phyloP scores from a whole-genome alignment of 1,140 invertebrate species.

The Mesaphorura yosii region DNA sequence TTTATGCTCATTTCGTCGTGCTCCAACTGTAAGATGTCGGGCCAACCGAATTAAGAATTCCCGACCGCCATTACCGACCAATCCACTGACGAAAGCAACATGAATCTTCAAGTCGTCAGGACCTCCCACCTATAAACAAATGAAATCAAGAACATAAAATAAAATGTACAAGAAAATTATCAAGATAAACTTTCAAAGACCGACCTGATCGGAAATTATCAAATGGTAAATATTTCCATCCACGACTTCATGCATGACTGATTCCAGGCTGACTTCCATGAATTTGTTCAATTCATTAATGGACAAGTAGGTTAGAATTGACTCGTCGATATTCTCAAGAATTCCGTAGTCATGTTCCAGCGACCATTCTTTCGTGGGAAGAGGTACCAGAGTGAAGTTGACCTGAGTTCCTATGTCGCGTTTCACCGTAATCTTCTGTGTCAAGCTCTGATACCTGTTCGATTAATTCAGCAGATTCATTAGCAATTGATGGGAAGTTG shows the following conservation, averaged over 20 bases:
- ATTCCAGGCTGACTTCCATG: conserved; percentile 44
- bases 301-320: conserved; percentile 52
- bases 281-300: conserved; percentile 51
- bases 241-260: conserved; percentile 14
- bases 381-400: conserved; percentile 67
- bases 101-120: conserved; percentile 68
- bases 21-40: conserved; percentile 62
- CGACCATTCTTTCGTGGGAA: conserved; percentile 66
- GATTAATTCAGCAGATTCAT: too few species aligned
- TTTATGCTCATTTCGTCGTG: conserved; percentile 49
- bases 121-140: conserved; percentile 45
- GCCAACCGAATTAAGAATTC: conserved; percentile 71
- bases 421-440: conserved; percentile 51
- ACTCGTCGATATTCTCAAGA: conserved; percentile 40
- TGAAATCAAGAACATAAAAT: neutral
- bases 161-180: too few species aligned
- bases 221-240: conserved; percentile 20
- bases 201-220: conserved; percentile 25
- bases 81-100: conserved; percentile 65
- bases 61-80: conserved; percentile 68
- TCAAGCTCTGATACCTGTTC: too few species aligned
- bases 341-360: conserved; percentile 58
- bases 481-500: too few species aligned
- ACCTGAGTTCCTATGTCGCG: conserved; percentile 46
- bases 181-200: too few species aligned